These are phyloP conservation scores for Hydropotes inermis DNA, from an alignment of 2,113 vertebrate genomes.

Conservation along the genomic window DNA sequence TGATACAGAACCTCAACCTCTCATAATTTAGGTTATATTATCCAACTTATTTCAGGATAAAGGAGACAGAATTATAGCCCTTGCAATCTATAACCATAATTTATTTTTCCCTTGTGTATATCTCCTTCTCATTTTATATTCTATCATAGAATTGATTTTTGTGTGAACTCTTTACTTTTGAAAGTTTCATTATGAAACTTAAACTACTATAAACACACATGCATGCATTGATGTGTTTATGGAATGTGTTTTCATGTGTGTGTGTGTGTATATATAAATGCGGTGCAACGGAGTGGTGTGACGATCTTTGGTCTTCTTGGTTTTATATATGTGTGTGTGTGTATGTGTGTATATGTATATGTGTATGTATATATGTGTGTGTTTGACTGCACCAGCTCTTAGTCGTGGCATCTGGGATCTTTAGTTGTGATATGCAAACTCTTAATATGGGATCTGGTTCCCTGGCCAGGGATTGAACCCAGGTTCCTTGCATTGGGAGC, in stretches of 20 bases:
- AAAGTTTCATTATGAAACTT: not conserved
- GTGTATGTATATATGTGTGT: not conserved
- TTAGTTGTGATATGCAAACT: not conserved
- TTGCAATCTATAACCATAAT: not conserved
- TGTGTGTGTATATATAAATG: not conserved
- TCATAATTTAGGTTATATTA: not conserved
- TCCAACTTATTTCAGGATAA: not conserved
- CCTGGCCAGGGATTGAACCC: not conserved
- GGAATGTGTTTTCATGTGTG: not conserved
- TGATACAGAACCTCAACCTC: not conserved
- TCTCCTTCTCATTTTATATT: not conserved
- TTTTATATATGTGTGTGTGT: fast-evolving
- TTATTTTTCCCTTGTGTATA: not conserved
- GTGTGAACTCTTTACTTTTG: not conserved
- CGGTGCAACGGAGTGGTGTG: not conserved
- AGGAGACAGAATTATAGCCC: not conserved
- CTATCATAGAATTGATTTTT: not conserved
- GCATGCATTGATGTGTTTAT: not conserved
- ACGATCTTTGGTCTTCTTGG: not conserved
- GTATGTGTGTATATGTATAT: not conserved
- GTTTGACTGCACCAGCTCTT: not conserved
- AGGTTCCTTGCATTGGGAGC: not conserved
- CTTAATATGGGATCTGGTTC: not conserved
- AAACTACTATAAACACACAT: not conserved
- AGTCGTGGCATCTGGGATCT: not conserved